A percentile compares a stretch with the other conserved stretches of the same genome.
Conservation (phyloP, 2,797 vertebrate genomes). For the Manis javanica region DNA sequence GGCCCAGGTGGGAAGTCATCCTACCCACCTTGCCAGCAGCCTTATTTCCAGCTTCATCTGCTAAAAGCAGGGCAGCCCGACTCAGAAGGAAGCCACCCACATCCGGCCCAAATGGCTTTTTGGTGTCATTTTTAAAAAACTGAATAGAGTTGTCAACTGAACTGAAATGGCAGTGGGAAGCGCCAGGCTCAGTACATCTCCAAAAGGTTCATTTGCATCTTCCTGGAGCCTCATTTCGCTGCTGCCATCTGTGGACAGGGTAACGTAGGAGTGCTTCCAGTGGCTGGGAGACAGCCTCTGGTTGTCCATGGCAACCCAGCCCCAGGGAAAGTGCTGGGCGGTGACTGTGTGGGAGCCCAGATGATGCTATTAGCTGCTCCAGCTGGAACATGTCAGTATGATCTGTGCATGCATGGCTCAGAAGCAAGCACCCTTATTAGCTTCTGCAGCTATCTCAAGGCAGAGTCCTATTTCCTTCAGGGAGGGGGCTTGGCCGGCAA, state of each 20-base stretch:
- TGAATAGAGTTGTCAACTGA: slow-evolving; percentile 7
- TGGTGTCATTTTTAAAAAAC: not conserved
- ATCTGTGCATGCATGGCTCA: not conserved
- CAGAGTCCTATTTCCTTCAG: not conserved
- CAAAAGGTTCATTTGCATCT: slow-evolving; percentile 51
- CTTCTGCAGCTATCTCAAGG: slow-evolving; percentile 13
- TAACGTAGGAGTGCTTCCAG: not conserved
- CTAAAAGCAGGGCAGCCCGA: not conserved
- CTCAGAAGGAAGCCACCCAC: not conserved
- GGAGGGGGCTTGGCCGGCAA: not conserved
- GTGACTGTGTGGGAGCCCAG: slow-evolving; percentile 60
- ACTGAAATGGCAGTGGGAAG: slow-evolving; percentile 30
- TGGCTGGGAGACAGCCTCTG: slow-evolving; percentile 56
- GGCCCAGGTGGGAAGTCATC: not conserved
- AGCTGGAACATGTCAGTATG: slow-evolving; percentile 14
- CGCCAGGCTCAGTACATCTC: slow-evolving; percentile 37
- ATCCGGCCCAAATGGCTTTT: slow-evolving; percentile 5
- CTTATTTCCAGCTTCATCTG: not conserved
- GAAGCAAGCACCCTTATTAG: not conserved
- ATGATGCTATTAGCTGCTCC: slow-evolving; percentile 62
- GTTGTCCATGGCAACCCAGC: slow-evolving; percentile 76
- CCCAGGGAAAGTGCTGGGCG: not conserved
- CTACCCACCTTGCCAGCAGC: not conserved
- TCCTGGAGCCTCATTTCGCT: slow-evolving; percentile 50
- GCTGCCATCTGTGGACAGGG: slow-evolving; percentile 51